Evolutionary conservation across 64 coral and sea anemone species (phyloP).

Genomic region (Trachythela sp.): DNA sequence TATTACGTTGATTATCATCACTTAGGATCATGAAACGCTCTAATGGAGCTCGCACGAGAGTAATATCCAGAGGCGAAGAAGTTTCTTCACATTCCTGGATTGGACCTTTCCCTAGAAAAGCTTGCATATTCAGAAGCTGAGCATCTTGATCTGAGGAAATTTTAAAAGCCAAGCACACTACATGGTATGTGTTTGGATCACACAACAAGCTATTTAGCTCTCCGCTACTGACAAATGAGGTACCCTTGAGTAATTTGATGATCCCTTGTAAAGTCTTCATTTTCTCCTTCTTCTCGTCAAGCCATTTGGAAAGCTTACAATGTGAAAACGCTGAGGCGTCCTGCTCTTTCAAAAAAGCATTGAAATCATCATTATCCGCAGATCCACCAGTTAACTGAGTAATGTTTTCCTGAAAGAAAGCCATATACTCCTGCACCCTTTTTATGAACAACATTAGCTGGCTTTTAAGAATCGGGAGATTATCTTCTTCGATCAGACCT

Average conservation of each 20-base stretch:
- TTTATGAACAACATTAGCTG: neutral
- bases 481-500: conserved; percentile 21
- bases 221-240: conserved; percentile 20
- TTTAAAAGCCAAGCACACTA: conserved; percentile 43
- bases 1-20: conserved; percentile 14
- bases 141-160: conserved; percentile 20
- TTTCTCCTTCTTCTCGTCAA: conserved; percentile 13
- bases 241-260: neutral
- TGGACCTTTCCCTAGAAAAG: neutral
- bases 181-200: conserved; percentile 2
- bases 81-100: neutral
- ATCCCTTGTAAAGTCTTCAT: conserved; percentile 35
- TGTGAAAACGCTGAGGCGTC: conserved; percentile 38
- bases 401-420: conserved; percentile 18
- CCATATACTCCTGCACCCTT: conserved; percentile 1
- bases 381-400: conserved; percentile 19
- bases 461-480: neutral
- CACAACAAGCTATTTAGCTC: conserved; percentile 21
- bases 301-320: conserved; percentile 11
- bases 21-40: conserved; percentile 19
- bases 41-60: conserved; percentile 18
- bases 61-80: neutral
- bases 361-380: conserved; percentile 20
- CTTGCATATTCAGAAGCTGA: conserved; percentile 6
- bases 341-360: conserved; percentile 19